These are phyloP conservation scores for Propsilocerus akamusi DNA, from an alignment of 1,140 invertebrate species.

Conservation along the genomic window DNA sequence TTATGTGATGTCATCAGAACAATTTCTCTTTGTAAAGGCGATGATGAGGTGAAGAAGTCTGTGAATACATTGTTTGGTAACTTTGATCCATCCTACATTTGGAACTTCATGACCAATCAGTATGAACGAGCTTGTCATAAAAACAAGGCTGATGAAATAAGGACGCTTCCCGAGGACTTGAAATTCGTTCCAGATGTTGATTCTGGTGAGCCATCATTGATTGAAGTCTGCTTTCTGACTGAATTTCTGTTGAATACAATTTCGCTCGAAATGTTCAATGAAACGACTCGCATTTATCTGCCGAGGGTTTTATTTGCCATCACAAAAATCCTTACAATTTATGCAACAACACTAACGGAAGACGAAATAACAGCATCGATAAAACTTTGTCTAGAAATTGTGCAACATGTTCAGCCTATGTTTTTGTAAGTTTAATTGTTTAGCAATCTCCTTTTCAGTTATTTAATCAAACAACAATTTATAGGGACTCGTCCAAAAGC, in stretches of 20 bases:
- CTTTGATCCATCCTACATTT: constrained; percentile 70
- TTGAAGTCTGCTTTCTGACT: constrained; percentile 50
- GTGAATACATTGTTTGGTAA: constrained; percentile 74
- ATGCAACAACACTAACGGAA: constrained; percentile 36
- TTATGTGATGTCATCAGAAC: constrained; percentile 67
- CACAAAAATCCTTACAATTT: constrained; percentile 34
- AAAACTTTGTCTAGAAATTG: constrained; percentile 51
- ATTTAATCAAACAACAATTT: constrained; percentile 9
- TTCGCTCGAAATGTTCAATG: constrained; percentile 58
- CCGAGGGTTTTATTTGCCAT: constrained; percentile 52
- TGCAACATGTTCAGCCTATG: constrained; percentile 55
- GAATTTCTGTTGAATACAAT: constrained; percentile 65
- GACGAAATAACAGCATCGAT: constrained; percentile 43
- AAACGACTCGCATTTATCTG: constrained; percentile 62
- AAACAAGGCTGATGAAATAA: constrained; percentile 14
- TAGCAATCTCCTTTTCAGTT: not conserved
- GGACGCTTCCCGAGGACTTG: constrained; percentile 3
- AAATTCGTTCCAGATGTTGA: constrained; percentile 27
- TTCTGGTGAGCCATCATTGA: constrained; percentile 34
- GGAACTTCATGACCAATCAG: constrained; percentile 59
- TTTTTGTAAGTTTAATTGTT: constrained; percentile 17
- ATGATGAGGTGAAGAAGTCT: constrained; percentile 49
- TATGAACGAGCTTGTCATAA: constrained; percentile 42
- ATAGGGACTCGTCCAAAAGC: constrained; percentile 10
- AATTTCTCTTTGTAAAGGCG: constrained; percentile 22